These are phyloP conservation scores for Clostera curtula DNA, from an alignment of 2,888 invertebrate species.

Conservation along the genomic window DNA sequence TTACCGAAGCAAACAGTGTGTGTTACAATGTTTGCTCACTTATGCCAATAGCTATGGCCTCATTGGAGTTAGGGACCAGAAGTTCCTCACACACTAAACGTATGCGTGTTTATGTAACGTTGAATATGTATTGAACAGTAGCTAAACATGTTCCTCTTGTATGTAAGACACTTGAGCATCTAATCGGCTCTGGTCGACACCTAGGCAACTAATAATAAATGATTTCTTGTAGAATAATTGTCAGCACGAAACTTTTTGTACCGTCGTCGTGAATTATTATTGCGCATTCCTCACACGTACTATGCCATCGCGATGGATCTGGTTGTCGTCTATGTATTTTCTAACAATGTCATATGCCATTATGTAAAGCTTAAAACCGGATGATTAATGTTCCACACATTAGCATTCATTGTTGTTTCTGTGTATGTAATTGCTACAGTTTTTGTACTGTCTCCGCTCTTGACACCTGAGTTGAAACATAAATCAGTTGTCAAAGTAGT, in stretches of 20 bases:
- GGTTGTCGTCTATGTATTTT: slow-evolving; percentile 33
- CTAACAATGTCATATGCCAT: slow-evolving; percentile 41
- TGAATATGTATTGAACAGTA: slow-evolving; percentile 29
- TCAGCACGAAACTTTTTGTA: slow-evolving; percentile 25
- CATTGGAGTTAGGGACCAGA: slow-evolving; percentile 39
- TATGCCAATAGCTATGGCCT: slow-evolving; percentile 51
- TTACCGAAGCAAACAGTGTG: slow-evolving; percentile 46
- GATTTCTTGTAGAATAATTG: slow-evolving; percentile 34
- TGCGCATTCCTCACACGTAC: slow-evolving; percentile 28
- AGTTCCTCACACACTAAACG: slow-evolving; percentile 14
- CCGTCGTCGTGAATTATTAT: slow-evolving; percentile 30
- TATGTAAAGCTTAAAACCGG: slow-evolving; percentile 39
- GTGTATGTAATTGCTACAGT: slow-evolving; percentile 49
- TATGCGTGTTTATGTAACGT: slow-evolving; percentile 8
- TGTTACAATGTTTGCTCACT: slow-evolving; percentile 46
- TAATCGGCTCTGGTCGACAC: slow-evolving; percentile 28
- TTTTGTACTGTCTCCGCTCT: slow-evolving; percentile 46
- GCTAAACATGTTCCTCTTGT: slow-evolving; percentile 29
- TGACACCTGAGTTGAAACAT: slow-evolving; percentile 62
- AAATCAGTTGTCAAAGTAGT: slow-evolving; percentile 66
- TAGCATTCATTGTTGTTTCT: slow-evolving; percentile 48
- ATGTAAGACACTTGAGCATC: slow-evolving; percentile 32
- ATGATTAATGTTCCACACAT: slow-evolving; percentile 53
- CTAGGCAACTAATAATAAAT: slow-evolving; percentile 34
- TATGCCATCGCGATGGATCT: slow-evolving; percentile 29